Percentiles rank a stretch among this genome's conserved stretches.
phyloP scores from a whole-genome alignment of 2,888 invertebrate genomes.

The Ormyrus pomaceus region DNA sequence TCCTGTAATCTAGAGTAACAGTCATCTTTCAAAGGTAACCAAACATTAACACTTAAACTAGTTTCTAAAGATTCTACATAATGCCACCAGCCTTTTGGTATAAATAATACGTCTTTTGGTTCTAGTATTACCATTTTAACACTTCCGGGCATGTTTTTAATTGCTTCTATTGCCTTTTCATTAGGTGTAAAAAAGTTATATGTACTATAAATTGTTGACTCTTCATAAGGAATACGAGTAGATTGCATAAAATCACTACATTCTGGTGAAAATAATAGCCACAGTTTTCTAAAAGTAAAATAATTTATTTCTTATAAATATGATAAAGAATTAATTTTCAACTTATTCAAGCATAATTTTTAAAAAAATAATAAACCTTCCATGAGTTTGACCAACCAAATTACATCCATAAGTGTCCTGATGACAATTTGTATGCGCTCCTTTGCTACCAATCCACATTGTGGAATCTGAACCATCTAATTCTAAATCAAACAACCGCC shows the following conservation, averaged over 20 bases:
- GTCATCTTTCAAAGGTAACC: constrained; percentile 83
- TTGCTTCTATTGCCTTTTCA: constrained; percentile 77
- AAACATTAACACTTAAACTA: constrained; percentile 83
- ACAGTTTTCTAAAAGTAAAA: constrained; percentile 83
- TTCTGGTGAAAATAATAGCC: constrained; percentile 93
- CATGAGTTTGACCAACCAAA: constrained; percentile 91
- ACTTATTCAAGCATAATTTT: too few species aligned
- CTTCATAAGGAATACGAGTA: constrained; percentile 95
- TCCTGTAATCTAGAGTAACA: constrained; percentile 68
- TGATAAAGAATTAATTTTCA: too few species aligned
- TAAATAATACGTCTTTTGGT: constrained; percentile 91
- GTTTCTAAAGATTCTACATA: constrained; percentile 85
- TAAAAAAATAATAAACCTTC: constrained; percentile 79
- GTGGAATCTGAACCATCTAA: constrained; percentile 84
- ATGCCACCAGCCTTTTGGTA: constrained; percentile 98
- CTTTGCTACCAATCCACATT: constrained; percentile 91
- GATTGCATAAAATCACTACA: constrained; percentile 82
- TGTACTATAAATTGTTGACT: constrained; percentile 94
- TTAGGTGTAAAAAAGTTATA: constrained; percentile 86
- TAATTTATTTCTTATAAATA: background rate
- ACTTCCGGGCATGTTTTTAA: constrained; percentile 72
- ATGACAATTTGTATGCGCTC: constrained; percentile 95
- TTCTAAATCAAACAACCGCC: constrained; percentile 85
- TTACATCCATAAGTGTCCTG: constrained; percentile 96
- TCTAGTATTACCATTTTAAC: constrained; percentile 81